phyloP scores from a whole-genome alignment of 1,140 invertebrate genomes.

The Frieseomelitta varia region DNA sequence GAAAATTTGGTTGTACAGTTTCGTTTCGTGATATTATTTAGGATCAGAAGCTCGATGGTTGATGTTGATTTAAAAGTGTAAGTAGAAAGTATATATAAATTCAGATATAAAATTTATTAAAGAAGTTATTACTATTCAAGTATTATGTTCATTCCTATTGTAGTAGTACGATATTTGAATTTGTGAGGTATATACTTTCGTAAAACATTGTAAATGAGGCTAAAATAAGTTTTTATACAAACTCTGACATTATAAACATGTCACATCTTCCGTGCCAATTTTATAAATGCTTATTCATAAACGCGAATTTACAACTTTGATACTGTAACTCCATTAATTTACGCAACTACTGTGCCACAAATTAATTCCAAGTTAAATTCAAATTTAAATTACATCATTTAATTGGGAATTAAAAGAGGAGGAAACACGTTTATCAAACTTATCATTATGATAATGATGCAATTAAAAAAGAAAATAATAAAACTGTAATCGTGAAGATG shows the following conservation, averaged over 20 bases:
- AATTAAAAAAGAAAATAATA: neutral
- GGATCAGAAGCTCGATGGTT: neutral
- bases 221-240: slow-evolving; percentile 12
- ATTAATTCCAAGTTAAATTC: neutral
- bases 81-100: too few species aligned
- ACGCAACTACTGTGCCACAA: neutral
- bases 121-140: neutral
- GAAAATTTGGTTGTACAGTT: neutral
- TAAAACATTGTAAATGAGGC: slow-evolving; percentile 11
- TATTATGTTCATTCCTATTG: slow-evolving; percentile 28
- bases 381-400: slow-evolving; percentile 3
- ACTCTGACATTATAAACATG: slow-evolving; percentile 9
- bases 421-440: neutral
- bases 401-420: neutral
- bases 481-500: neutral
- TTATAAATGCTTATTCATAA: slow-evolving; percentile 16
- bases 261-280: neutral
- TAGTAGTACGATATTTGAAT: slow-evolving; percentile 10
- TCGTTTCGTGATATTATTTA: neutral
- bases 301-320: neutral
- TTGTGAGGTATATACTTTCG: slow-evolving; percentile 17
- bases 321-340: neutral
- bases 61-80: neutral
- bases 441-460: neutral
- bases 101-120: too few species aligned